Conservation (phyloP, 92 coral and sea anemone species). For the Zoanthus sociatus region DNA sequence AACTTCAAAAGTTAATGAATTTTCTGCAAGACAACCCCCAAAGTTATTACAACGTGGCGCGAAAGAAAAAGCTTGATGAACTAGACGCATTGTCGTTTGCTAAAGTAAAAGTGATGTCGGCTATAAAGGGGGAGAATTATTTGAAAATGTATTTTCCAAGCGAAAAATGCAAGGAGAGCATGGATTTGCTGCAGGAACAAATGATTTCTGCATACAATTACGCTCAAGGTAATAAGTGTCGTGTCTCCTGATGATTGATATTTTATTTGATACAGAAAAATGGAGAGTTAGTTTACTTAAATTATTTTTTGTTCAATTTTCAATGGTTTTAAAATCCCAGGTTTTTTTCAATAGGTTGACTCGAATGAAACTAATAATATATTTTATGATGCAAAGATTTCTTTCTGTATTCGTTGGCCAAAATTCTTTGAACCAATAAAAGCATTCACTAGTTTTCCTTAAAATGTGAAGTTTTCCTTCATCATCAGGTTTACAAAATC, state of each 20-base stretch:
- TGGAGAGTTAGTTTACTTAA: background rate
- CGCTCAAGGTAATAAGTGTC: conserved; percentile 52
- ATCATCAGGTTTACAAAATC: no score
- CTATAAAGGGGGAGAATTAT: conserved; percentile 64
- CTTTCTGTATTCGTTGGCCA: no score
- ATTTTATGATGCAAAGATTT: no score
- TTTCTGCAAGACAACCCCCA: conserved; percentile 60
- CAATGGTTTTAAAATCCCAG: no score
- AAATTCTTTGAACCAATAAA: no score
- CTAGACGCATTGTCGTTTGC: conserved; percentile 53
- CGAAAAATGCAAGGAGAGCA: conserved; percentile 55
- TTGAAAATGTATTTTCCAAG: conserved; percentile 53
- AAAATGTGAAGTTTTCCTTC: no score
- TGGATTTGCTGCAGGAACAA: conserved; percentile 43
- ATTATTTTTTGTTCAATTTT: no score
- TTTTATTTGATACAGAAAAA: background rate
- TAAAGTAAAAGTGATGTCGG: conserved; percentile 65
- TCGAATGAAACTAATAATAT: no score
- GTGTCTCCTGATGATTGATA: background rate
- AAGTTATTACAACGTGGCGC: conserved; percentile 36
- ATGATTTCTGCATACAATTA: conserved; percentile 60
- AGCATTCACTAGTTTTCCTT: no score
- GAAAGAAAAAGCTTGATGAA: conserved; percentile 64
- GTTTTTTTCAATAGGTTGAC: no score
- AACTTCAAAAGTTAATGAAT: conserved; percentile 61